Evolutionary conservation across 1,140 invertebrate genomes (phyloP).

Genomic region (Drosophila bocqueti): DNA sequence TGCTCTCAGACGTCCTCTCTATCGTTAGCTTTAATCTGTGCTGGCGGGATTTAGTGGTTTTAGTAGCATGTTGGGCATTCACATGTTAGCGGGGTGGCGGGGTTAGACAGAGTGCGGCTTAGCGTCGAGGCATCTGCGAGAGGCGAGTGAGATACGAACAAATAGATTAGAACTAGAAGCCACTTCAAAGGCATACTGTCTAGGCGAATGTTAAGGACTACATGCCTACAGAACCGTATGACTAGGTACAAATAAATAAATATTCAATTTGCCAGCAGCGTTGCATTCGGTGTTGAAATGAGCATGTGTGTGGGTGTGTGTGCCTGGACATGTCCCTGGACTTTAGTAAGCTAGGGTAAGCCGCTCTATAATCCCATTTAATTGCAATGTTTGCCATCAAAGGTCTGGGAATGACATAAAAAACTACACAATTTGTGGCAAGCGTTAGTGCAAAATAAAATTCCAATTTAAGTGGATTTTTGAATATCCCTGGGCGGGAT

Average conservation of each 20-base stretch:
- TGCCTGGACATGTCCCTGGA: background rate
- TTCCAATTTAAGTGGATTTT: background rate
- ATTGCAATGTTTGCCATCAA: constrained; percentile 4
- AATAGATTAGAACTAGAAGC: constrained; percentile 35
- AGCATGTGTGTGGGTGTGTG: background rate
- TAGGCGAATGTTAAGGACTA: background rate
- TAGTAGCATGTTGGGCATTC: constrained; percentile 62
- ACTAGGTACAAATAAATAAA: background rate
- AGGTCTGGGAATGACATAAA: background rate
- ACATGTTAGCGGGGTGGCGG: constrained; percentile 32
- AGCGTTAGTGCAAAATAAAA: background rate
- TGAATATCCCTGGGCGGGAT: background rate
- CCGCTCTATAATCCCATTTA: constrained; percentile 8
- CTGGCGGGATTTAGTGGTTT: constrained; percentile 58
- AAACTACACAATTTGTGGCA: background rate
- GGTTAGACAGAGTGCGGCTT: constrained; percentile 29
- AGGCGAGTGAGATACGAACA: constrained; percentile 43
- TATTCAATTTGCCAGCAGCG: constrained; percentile 36
- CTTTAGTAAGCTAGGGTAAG: constrained; percentile 13
- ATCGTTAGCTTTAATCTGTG: constrained; percentile 37
- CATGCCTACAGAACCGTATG: background rate
- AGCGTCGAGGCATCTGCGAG: constrained; percentile 52
- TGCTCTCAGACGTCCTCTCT: background rate
- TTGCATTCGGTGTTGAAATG: constrained; percentile 1
- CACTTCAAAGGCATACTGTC: background rate